These are phyloP conservation scores for Aspiorhynchus laticeps DNA, from an alignment of 2,113 vertebrate species.

Conservation along the genomic window DNA sequence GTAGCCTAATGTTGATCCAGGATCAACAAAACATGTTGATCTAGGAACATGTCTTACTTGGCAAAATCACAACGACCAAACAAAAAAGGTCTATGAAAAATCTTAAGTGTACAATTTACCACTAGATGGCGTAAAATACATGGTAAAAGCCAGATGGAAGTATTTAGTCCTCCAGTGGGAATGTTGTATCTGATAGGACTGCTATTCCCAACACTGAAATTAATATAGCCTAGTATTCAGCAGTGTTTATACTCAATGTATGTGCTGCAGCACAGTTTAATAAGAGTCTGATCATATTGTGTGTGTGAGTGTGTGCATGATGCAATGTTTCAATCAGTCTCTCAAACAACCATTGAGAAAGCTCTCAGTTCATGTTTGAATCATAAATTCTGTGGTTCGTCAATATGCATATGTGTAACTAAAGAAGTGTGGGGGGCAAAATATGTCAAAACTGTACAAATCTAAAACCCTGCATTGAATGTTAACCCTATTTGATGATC, in stretches of 20 bases:
- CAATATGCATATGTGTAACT: background rate
- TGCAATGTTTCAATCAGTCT: background rate
- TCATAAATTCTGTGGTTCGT: background rate
- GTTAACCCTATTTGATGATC: background rate
- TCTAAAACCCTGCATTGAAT: background rate
- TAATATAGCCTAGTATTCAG: background rate
- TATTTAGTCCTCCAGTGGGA: background rate
- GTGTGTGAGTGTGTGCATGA: background rate
- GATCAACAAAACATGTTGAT: background rate
- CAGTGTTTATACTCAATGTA: background rate
- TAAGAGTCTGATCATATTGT: background rate
- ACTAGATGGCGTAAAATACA: slow-evolving; percentile 17
- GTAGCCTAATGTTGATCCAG: too few species aligned
- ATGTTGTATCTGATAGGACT: background rate
- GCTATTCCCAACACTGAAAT: background rate
- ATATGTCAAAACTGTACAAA: background rate
- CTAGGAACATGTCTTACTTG: too few species aligned
- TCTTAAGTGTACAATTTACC: background rate
- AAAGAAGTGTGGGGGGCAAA: background rate
- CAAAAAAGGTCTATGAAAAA: too few species aligned
- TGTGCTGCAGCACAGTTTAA: background rate
- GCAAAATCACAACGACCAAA: too few species aligned
- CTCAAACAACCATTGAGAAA: background rate
- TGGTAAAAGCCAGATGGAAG: background rate
- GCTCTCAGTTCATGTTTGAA: background rate